Percentiles rank a stretch among this genome's conserved stretches.
Evolutionary conservation across 2,888 invertebrate genomes (phyloP).

Genomic region (Rhopalosiphum nymphaeae): DNA sequence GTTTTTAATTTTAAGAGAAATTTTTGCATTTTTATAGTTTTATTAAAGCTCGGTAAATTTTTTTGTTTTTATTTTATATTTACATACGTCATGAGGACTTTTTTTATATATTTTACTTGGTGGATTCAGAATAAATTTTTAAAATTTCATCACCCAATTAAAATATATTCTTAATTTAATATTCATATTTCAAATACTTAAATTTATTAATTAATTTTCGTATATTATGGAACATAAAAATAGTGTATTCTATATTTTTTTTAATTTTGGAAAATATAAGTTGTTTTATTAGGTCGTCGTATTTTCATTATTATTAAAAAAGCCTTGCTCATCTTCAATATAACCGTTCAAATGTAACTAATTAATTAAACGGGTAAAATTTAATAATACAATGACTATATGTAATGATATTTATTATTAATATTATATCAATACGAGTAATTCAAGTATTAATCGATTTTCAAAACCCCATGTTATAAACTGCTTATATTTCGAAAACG

Average conservation of each 20-base stretch:
- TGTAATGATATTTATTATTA: neutral
- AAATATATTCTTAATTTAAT: neutral
- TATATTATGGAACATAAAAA: neutral
- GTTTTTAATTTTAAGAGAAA: neutral
- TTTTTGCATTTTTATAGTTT: neutral
- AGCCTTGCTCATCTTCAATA: neutral
- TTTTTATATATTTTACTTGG: neutral
- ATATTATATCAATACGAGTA: neutral
- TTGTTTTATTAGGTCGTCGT: neutral
- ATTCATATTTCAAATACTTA: neutral
- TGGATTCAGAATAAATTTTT: neutral
- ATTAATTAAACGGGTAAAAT: neutral
- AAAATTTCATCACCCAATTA: neutral
- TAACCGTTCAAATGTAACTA: neutral
- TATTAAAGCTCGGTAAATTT: neutral
- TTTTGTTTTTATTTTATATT: neutral
- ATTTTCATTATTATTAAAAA: neutral
- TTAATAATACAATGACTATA: neutral
- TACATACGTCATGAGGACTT: neutral
- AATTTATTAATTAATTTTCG: neutral
- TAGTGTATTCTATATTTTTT: neutral
- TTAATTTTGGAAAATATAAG: neutral
- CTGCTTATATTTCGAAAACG: neutral
- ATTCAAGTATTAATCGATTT: neutral
- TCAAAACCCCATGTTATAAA: neutral